These are phyloP conservation scores for Euphydryas editha DNA, from an alignment of 2,888 invertebrate genomes.

Conservation along the genomic window DNA sequence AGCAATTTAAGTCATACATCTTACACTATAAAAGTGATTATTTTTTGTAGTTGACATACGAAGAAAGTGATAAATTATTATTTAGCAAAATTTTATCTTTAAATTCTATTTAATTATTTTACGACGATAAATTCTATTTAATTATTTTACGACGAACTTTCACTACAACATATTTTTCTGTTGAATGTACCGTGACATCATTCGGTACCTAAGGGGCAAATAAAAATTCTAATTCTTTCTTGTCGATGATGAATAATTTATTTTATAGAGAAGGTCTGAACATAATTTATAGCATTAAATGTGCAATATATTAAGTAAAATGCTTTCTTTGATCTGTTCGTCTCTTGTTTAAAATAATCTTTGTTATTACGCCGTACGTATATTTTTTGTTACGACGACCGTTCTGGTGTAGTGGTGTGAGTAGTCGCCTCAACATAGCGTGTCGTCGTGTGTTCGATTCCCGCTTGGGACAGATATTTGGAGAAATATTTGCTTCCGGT, in stretches of 20 bases:
- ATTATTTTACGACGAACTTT: constrained; percentile 5
- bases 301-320: no score
- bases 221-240: constrained; percentile 8
- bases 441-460: no score
- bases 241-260: background rate
- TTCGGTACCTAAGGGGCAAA: background rate
- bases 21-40: no score
- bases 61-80: background rate
- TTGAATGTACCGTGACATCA: constrained; percentile 12
- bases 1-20: no score
- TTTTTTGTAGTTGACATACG: no score
- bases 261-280: background rate
- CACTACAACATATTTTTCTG: constrained; percentile 3
- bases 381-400: background rate
- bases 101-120: background rate
- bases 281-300: background rate
- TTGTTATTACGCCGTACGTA: background rate
- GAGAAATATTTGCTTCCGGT: no score
- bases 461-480: no score
- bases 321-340: no score
- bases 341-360: background rate
- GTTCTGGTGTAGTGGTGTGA: no score
- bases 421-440: no score
- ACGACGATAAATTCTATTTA: background rate
- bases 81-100: background rate